A percentile compares a stretch with the other conserved stretches of the same genome.
These are phyloP conservation scores for Formicarius rufipectus DNA, from an alignment of 2,113 vertebrate species.

Conservation along the genomic window DNA sequence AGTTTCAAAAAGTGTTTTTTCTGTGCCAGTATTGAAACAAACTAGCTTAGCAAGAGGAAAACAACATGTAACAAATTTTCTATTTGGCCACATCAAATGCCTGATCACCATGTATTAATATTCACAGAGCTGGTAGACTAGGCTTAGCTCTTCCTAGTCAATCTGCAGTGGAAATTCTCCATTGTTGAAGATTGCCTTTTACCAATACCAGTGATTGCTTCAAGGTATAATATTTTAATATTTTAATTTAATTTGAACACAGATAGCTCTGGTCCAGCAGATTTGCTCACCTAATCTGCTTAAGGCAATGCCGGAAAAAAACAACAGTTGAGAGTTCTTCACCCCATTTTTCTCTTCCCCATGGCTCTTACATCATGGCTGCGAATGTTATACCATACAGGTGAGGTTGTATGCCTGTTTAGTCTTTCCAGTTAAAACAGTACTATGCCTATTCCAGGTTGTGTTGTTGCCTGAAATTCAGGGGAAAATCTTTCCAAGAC, in stretches of 20 bases:
- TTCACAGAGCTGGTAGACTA: background rate
- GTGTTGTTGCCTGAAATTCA: too few relatives aligned
- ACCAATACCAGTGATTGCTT: background rate
- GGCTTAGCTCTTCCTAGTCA: background rate
- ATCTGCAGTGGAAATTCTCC: background rate
- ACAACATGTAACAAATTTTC: background rate
- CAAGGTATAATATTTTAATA: background rate
- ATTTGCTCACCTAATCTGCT: background rate
- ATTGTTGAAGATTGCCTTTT: background rate
- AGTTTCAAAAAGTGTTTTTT: background rate
- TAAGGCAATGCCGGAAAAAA: background rate
- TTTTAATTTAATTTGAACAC: background rate
- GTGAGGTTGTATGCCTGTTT: background rate
- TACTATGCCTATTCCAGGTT: background rate
- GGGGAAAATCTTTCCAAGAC: too few relatives aligned
- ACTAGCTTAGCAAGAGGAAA: background rate
- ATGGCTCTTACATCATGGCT: background rate
- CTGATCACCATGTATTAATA: background rate
- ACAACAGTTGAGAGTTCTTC: background rate
- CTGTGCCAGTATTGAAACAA: background rate
- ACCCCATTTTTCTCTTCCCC: background rate
- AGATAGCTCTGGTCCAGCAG: background rate
- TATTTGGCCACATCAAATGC: background rate
- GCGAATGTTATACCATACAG: rapidly evolving
- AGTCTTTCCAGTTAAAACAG: background rate